phyloP scores from a whole-genome alignment of 2,888 invertebrate species.

The Aphodius sticticus region DNA sequence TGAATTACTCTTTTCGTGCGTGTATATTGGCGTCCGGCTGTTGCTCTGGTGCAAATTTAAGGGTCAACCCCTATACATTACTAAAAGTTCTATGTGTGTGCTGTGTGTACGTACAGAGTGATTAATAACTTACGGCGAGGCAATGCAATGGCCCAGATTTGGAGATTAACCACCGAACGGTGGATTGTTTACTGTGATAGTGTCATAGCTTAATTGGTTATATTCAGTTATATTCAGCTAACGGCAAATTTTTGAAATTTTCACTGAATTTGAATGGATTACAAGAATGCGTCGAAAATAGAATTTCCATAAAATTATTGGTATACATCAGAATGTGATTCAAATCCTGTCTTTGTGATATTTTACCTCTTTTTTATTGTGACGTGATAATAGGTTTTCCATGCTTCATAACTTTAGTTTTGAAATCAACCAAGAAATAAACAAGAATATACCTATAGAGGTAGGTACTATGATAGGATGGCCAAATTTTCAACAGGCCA shows the following conservation, averaged over 20 bases:
- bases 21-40: not conserved
- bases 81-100: not conserved
- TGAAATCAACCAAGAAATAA: too few species aligned
- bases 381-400: too few species aligned
- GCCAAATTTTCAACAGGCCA: too few species aligned
- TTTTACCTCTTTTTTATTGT: too few species aligned
- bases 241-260: not conserved
- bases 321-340: too few species aligned
- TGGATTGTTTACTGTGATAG: not conserved
- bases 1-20: constrained; percentile 4
- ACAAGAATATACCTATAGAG: too few species aligned
- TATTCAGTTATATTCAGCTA: not conserved
- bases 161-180: not conserved
- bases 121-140: not conserved
- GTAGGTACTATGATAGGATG: too few species aligned
- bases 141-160: not conserved
- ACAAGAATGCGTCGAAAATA: too few species aligned
- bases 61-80: not conserved
- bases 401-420: too few species aligned
- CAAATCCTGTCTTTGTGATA: too few species aligned
- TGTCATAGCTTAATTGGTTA: not conserved
- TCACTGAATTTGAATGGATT: too few species aligned
- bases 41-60: not conserved
- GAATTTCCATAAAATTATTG: too few species aligned
- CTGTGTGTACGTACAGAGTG: not conserved